Evolutionary conservation across 1,140 invertebrate genomes (phyloP), one percentile per base, ranked within the genome.

Genomic region (Coenobita brevimanus): DNA sequence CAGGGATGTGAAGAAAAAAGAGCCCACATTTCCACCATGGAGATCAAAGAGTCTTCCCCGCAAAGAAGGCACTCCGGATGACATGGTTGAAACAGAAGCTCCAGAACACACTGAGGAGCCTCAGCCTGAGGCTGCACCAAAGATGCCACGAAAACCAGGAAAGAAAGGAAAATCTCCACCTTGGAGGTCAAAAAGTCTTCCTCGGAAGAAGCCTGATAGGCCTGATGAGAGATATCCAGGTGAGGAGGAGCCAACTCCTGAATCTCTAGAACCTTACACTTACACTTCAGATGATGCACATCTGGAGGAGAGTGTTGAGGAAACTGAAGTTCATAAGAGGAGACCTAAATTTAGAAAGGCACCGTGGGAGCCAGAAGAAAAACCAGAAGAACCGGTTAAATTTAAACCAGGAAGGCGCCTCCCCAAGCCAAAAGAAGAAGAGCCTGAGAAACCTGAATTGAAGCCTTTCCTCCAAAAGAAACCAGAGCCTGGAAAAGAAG

Each of bases 11-110:
- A n/a, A 85, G 24, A 50, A 64, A 6, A 41, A 85, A 46, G 54
- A 43, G 15, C 54, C 24, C 30, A 43, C 38, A 60, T 50, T 43
- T 10, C 36, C 60, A n/a, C 43, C 82, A 64, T 85, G 82, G 82
- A 78, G 71, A 71, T 30, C 36, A 30, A 85, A 75, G 71, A 85
- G 82, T 33, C 3, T 76, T 27, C 71, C 82, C 17, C 57, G 13
- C 54, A 85, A 85, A 36, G 69, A 85, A 17, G 46, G 43, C 1
- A 46, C 57, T 43, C 71, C 33, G 41, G 82, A 24, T 8, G 67
- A 71, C 21, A 38, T 27, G 38, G 17, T 17, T 33, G 4, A 33
- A 30, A 24, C 27, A 71, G 27, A 30, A 0, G 13, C 33, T 38
- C 67, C 21, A 27, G 38, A 36, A 30, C n/a, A 71, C 3, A 71